Evolutionary conservation across 2,113 vertebrate species (phyloP), one percentile per base, ranked within the genome.

Genomic region (Macroglossus sobrinus): DNA sequence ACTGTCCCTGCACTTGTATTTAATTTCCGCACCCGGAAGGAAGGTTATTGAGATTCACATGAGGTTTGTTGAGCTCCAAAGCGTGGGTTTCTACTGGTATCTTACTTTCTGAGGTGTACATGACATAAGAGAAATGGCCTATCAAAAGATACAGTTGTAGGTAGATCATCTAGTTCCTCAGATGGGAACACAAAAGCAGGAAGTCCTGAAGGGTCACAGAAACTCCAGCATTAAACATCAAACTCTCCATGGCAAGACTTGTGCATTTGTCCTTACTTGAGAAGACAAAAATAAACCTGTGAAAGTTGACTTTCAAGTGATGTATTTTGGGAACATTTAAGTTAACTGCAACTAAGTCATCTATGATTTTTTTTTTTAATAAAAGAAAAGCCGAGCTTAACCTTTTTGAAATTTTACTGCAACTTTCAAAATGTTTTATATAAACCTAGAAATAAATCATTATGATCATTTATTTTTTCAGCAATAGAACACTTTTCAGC

Each of bases 371-470:
- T 93, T 50, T 55, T 93, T 95, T 66, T 26, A 72, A 22, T 72
- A 28, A 59, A 76, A 79, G 79, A 94, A 85, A 45, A 2, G 4
- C 14, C 69, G 35, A 93, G 63, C n/a, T 66, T 80, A 76, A 22
- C n/a, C 47, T 72, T 72, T 86, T 63, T 72, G 21, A 94, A 89
- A 66, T 38, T 85, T 92, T 69, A 63, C 33, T 75, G 7, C n/a
- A 55, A 79, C 26, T 69, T 94, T 78, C 33, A 26, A 89, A 84
- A 72, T 78, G n/a, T 89, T 91, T 93, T 55, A 85, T 35, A 74
- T 74, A 93, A 88, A 88, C 30, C 19, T 90, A 22, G 0, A 84
- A 63, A 9, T 68, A 12, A 96, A 68, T 55, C 75, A 78, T 91
- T 22, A 74, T n/a, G 38, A 68, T 84, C 74, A 78, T 66, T 86